Evolutionary conservation across 2,888 invertebrate species (phyloP), one percentile per base, ranked within the genome.

Genomic region (Agriotes lineatus): DNA sequence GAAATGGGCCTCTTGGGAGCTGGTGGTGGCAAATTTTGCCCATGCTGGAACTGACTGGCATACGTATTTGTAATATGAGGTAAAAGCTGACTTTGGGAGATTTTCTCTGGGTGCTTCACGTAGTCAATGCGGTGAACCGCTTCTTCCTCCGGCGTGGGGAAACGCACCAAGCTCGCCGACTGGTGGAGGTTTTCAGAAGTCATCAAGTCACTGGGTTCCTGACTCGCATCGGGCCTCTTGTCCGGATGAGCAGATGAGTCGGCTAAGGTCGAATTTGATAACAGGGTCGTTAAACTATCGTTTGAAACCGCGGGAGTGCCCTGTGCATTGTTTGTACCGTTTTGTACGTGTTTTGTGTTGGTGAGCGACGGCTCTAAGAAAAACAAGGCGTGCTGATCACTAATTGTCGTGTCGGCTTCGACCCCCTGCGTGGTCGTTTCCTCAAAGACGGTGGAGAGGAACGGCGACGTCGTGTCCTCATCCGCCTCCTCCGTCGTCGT

Each of bases 361-460:
- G 37, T 63, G 57, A 64, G 58, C 22, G 72, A 58, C 9, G 71
- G 72, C 18, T 70, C 16, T 14, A 72, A 59, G 44, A 78, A 78
- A 70, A 78, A 78, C 45, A 78, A 72, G 18, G 78, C 78, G 60
- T 78, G 77, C 18, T 69, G 64, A 58, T 71, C 44, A 59, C 72
- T 62, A 63, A 45, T 73, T 57, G 67, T 71, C 18, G 63, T 58
- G 58, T 65, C 61, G 22, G 58, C 9, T 63, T 56, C 66, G 2
- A 65, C 52, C n/a, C 56, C 57, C 12, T 62, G 30, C 10, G 67
- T 71, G 10, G 70, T 70, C 12, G 59, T 56, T 66, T 66, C 69
- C 39, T 67, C 57, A 52, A 52, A 20, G 10, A 14, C 14, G 39
- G 39, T 39, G 5, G n/a, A 4, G 4, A n/a, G 39, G 3, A 39